Base-by-base conservation (phyloP, 2,113 vertebrate species). In the Siniperca knerii region DNA sequence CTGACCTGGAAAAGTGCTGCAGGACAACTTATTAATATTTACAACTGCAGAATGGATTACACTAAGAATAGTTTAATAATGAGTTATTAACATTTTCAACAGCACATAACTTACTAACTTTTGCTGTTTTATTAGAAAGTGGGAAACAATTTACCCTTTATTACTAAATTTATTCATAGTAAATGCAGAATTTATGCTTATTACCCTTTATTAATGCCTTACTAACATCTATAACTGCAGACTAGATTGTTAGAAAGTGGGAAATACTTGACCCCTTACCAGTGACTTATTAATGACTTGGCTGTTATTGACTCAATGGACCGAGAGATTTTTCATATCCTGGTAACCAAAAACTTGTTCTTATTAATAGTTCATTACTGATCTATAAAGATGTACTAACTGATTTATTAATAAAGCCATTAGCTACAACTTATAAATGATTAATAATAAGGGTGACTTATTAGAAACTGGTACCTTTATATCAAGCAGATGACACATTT, bases 401-500 rank as follows among this genome's bases (percentile, higher is more conserved):
- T 55, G 23, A 66, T 67, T 15, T 33, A 68, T 76, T 40, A 37
- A 37, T 50, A 55, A 55, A 48, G 15, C 42, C n/a, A 33, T 29
- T 35, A 50, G 33, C 37, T 42, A 57, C 4, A 65, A n/a, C 5
- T 44, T 13, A 55, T 21, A 40, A 40, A 61, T 20, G 2, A 44
- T 76, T 54, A 29, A 29, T 40, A 50, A n/a, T 25, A 44, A 42
- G 4, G 11, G 1, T 25, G 29, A 55, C 46, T 55, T 42, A 71
- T 64, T 42, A 29, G 10, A 67, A 75, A 40, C 18, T 25, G 4
- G 8, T 15, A 7, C 25, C 35, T 3, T 55, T 29, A 54, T 68
- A 64, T 21, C n/a, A 40, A n/a, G 6, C 21, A 42, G 67, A 64
- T 75, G 48, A 89, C 84, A 91, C 58, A 65, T 92, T 69, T 82